Evolutionary conservation across 2,113 vertebrate species (phyloP).

Genomic region (Talpa occidentalis): DNA sequence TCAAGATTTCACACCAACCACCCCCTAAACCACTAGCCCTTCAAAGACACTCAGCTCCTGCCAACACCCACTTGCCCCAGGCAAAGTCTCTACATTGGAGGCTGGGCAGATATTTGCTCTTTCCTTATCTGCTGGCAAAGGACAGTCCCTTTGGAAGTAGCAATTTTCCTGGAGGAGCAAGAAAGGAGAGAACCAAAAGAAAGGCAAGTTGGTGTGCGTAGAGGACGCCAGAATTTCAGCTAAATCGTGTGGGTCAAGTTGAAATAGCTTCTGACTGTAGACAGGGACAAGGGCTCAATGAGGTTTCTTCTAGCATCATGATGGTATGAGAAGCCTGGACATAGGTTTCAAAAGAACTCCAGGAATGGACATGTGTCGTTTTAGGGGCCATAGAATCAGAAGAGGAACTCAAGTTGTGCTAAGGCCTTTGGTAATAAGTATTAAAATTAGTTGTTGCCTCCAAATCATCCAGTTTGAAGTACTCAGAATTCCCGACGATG

Average conservation of each 20-base stretch:
- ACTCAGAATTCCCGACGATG: not conserved
- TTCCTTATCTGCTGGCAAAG: not conserved
- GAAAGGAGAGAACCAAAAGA: not conserved
- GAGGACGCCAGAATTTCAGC: not conserved
- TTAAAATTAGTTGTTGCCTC: not conserved
- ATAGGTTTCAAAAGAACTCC: not conserved
- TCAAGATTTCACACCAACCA: not conserved
- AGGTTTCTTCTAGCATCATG: not conserved
- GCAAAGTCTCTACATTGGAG: not conserved
- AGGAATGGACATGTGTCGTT: not conserved
- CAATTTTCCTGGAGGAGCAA: not conserved
- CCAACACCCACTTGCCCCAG: not conserved
- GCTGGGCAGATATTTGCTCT: not conserved
- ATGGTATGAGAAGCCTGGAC: not conserved
- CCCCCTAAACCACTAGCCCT: rapidly evolving
- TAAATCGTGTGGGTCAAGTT: rapidly evolving
- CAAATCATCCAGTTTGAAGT: not conserved
- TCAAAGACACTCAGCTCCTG: not conserved
- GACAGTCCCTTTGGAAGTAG: not conserved
- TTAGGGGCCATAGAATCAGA: not conserved
- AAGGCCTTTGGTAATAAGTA: not conserved
- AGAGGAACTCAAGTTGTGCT: not conserved
- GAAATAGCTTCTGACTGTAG: not conserved
- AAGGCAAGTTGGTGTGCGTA: not conserved
- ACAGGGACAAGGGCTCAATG: not conserved